A percentile compares a stretch with the other conserved stretches of the same genome.
These are phyloP conservation scores for Tryphoninae sp. DNA, from an alignment of 2,888 invertebrate genomes.

Conservation along the genomic window DNA sequence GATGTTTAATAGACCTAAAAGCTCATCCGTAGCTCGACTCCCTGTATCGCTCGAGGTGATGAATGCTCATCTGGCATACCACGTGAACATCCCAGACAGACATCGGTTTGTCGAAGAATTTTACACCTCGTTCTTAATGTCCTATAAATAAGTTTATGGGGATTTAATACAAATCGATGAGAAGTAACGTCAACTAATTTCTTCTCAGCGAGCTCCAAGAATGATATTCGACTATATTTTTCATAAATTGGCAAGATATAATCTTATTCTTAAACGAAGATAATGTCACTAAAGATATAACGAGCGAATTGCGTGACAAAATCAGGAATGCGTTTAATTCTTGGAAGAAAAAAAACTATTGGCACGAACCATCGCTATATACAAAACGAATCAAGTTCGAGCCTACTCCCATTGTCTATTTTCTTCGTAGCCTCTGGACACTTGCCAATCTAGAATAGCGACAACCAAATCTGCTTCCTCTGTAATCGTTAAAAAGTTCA, in stretches of 20 bases:
- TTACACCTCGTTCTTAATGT: constrained; percentile 10
- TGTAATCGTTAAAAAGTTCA: constrained; percentile 47
- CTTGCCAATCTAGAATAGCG: constrained; percentile 59
- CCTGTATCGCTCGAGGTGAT: constrained; percentile 32
- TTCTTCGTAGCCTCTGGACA: constrained; percentile 44
- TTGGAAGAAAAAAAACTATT: constrained; percentile 42
- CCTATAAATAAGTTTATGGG: too few relatives aligned
- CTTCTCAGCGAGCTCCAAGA: too few relatives aligned
- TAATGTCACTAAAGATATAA: background rate
- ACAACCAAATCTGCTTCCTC: constrained; percentile 28
- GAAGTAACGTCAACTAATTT: too few relatives aligned
- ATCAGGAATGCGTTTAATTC: constrained; percentile 33
- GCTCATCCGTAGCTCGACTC: constrained; percentile 30
- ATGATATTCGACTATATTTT: background rate
- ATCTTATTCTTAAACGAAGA: background rate
- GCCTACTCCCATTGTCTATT: constrained; percentile 4
- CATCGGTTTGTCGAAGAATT: constrained; percentile 31
- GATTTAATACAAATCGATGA: too few relatives aligned
- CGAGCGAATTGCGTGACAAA: constrained; percentile 14
- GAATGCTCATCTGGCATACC: constrained; percentile 11
- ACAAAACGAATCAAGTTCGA: constrained; percentile 36
- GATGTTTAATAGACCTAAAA: constrained; percentile 59
- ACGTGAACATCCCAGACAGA: constrained; percentile 2
- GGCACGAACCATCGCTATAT: background rate
- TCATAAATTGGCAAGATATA: background rate